Conservation (phyloP, 2,888 invertebrate genomes). For the Hyposoter didymator region DNA sequence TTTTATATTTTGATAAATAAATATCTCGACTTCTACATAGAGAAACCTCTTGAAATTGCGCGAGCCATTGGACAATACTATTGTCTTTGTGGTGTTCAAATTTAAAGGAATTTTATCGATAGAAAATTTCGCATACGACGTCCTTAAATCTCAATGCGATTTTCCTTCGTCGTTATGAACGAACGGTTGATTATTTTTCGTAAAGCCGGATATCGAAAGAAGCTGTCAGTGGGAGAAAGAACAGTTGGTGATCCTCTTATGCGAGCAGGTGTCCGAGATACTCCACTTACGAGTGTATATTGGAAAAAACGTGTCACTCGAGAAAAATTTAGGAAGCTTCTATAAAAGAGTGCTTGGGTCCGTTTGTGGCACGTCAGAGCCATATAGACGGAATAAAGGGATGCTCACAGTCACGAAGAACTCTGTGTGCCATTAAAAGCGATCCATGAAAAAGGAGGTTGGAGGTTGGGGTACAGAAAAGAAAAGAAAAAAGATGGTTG, state of each 20-base stretch:
- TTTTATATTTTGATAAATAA: too few species aligned
- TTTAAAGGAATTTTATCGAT: too few species aligned
- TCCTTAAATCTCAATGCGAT: too few species aligned
- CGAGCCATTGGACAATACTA: too few species aligned
- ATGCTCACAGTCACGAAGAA: conserved; percentile 19
- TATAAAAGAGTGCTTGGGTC: conserved; percentile 65
- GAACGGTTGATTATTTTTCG: background rate
- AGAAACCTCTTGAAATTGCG: too few species aligned
- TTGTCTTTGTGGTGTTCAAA: too few species aligned
- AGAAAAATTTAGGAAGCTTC: conserved; percentile 76
- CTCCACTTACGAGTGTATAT: background rate
- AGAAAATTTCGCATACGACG: too few species aligned
- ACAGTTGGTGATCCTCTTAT: background rate
- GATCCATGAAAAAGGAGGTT: conserved; percentile 19
- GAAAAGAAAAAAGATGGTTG: conserved; percentile 26
- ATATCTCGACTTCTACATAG: too few species aligned
- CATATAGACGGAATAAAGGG: conserved; percentile 13
- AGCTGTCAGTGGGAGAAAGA: background rate
- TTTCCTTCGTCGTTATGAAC: background rate
- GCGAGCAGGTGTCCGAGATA: background rate
- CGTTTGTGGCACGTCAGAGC: conserved; percentile 28
- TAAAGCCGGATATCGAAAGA: background rate
- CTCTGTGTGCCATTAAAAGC: conserved; percentile 24
- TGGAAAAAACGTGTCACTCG: conserved; percentile 70
- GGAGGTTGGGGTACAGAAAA: background rate